Evolutionary conservation across 1,140 invertebrate species (phyloP).

Genomic region (Chelonus insularis): DNA sequence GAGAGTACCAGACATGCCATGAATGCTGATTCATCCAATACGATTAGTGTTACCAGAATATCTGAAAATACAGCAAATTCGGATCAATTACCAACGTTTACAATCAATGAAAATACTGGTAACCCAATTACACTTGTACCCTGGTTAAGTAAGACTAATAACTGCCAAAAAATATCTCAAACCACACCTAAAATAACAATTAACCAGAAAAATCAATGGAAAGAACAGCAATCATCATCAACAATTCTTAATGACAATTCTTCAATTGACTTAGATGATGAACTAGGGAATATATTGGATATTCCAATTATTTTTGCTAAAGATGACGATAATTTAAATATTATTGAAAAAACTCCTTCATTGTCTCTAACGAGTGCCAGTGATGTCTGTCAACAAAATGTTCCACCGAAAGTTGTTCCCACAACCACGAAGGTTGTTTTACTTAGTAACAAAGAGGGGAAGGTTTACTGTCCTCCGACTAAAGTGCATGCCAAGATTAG

Average conservation of each 20-base stretch:
- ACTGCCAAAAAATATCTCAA: conserved; percentile 40
- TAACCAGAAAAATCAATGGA: conserved; percentile 37
- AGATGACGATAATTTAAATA: conserved; percentile 61
- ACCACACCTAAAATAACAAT: conserved; percentile 57
- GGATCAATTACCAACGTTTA: neutral
- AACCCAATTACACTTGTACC: conserved; percentile 41
- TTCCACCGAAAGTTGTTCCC: conserved; percentile 3
- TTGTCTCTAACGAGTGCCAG: conserved; percentile 31
- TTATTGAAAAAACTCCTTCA: conserved; percentile 42
- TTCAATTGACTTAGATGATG: conserved; percentile 57
- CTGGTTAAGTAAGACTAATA: conserved; percentile 36
- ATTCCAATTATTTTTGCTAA: conserved; percentile 71
- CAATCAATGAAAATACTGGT: neutral
- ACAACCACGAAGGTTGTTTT: conserved; percentile 44
- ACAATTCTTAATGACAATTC: conserved; percentile 31
- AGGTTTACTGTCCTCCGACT: conserved; percentile 30
- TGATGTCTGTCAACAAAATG: conserved; percentile 24
- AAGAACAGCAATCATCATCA: conserved; percentile 17
- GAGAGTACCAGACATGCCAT: conserved; percentile 19
- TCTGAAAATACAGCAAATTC: conserved; percentile 14
- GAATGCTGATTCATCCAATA: conserved; percentile 1
- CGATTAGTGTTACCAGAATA: conserved; percentile 1
- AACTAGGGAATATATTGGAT: conserved; percentile 66
- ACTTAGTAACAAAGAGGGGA: conserved; percentile 52
- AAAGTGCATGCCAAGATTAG: conserved; percentile 39